Conservation (phyloP, 2,888 invertebrate genomes). For the Mycalesis mineus region DNA sequence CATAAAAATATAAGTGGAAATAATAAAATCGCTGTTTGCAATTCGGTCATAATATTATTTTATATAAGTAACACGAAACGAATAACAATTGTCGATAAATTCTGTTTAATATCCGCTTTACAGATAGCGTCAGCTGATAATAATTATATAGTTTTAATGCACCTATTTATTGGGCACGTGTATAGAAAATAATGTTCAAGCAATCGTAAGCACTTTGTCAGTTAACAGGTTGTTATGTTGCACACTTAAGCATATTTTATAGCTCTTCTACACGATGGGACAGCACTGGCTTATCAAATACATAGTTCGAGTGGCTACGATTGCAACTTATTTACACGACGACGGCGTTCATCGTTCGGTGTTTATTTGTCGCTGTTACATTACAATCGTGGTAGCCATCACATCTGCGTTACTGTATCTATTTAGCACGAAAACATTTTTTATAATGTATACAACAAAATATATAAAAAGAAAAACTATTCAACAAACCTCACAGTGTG, state of each 20-base stretch:
- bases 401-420: no score
- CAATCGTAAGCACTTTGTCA: not conserved
- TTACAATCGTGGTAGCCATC: no score
- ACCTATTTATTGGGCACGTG: constrained; percentile 21
- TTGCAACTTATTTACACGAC: no score
- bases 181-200: constrained; percentile 13
- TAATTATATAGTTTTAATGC: constrained; percentile 9
- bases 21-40: constrained; percentile 3
- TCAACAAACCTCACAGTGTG: no score
- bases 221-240: not conserved
- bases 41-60: constrained; percentile 13
- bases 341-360: no score
- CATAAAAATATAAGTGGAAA: constrained; percentile 12
- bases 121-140: constrained; percentile 22
- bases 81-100: constrained; percentile 31
- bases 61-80: constrained; percentile 26
- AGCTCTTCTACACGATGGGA: no score
- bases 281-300: no score
- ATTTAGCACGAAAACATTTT: no score
- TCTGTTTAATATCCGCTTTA: constrained; percentile 30
- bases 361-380: no score
- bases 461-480: no score
- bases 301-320: no score
- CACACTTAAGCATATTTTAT: not conserved
- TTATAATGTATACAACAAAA: no score